Base-by-base conservation (phyloP, 2,113 vertebrate genomes). In the Gavia stellata region DNA sequence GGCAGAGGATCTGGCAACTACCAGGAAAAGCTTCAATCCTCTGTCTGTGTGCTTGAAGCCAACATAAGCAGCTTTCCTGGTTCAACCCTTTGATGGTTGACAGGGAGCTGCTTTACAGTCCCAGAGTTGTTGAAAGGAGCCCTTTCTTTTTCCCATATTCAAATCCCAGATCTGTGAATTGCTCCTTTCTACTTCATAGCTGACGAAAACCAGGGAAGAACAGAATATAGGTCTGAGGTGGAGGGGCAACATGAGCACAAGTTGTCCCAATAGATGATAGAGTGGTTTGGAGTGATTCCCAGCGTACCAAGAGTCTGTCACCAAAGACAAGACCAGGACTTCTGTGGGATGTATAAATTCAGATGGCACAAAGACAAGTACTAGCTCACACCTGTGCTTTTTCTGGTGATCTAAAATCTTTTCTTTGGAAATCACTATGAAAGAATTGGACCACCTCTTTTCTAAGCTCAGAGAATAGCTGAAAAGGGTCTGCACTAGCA, bases 81-180 rank as follows among this genome's bases (percentile, higher is more conserved):
- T 91, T 95, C 55, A 63, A 18, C n/a, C 72, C 95, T 92, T 89
- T 95, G 86, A 91, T 82, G 84, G 89, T 40, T 71, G 63, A 50
- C 61, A 71, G 1, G 7, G 56, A 94, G 45, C n/a, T 81, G 68
- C 38, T 94, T 86, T 78, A 52, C 59, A 74, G 50, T n/a, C 24
- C 47, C 47, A 47, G 55, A 4, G 68, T 0, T 81, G 65, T 81
- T 96, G 81, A 96, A 94, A 94, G 61, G 33, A 96, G 83, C 38
- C 33, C 26, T 95, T 92, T 91, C 49, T 81, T 81, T 87, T 87
- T 31, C 55, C 65, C 25, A 2, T 86, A 95, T 79, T 94, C 70
- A 94, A 94, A 94, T 94, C 38, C 40, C 47, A 73, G 63, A 52
- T 44, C 56, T 70, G 34, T 45, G 62, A 68, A 65, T 86, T 73